Evolutionary conservation across 2,888 invertebrate genomes (phyloP).

Genomic region (Sarcophaga caerulescens): DNA sequence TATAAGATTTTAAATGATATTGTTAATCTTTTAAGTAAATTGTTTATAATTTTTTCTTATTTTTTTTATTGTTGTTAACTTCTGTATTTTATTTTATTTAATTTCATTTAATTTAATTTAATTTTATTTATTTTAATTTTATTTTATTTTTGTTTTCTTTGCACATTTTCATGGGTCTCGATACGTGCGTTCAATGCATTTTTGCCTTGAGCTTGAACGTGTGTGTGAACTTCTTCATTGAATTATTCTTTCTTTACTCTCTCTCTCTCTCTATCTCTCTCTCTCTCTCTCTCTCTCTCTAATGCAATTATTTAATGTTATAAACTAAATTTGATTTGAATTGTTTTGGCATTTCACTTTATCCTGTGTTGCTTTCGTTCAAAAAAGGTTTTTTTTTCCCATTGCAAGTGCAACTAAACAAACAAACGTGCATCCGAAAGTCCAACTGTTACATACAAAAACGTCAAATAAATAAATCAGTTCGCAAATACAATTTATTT

Average conservation of each 20-base stretch:
- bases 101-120: too few relatives aligned
- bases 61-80: constrained; percentile 22
- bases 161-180: constrained; percentile 40
- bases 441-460: neutral
- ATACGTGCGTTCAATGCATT: constrained; percentile 65
- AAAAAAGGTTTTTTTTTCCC: neutral
- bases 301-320: neutral
- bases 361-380: neutral
- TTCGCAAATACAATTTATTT: neutral
- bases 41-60: constrained; percentile 46
- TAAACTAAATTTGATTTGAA: constrained; percentile 28
- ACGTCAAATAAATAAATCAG: neutral
- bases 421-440: neutral
- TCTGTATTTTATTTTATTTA: neutral
- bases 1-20: constrained; percentile 47
- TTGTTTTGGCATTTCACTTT: constrained; percentile 18
- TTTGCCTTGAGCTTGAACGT: constrained; percentile 68
- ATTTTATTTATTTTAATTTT: constrained; percentile 8
- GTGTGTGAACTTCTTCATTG: constrained; percentile 51
- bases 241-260: neutral
- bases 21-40: constrained; percentile 63
- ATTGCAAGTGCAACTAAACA: neutral
- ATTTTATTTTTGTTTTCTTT: neutral
- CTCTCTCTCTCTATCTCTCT: too few relatives aligned
- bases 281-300: neutral